These are phyloP conservation scores for Tetropium fuscum DNA, from an alignment of 2,888 invertebrate species.

Conservation along the genomic window DNA sequence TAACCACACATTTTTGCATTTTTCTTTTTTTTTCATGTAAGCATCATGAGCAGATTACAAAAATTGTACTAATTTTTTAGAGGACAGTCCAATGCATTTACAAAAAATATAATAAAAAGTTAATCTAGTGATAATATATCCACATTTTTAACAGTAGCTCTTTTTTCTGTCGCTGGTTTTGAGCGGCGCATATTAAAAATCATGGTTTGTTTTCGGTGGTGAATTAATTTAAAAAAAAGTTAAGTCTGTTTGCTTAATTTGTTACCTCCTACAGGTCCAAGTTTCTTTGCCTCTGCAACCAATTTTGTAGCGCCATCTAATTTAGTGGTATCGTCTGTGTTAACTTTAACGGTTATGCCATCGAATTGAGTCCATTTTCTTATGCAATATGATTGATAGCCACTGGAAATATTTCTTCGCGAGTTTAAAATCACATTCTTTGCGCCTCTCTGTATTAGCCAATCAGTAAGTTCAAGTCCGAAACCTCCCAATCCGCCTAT, in stretches of 20 bases:
- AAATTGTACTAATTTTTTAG: no score
- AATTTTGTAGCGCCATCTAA: slow-evolving; percentile 63
- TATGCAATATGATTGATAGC: slow-evolving; percentile 71
- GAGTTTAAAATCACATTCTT: slow-evolving; percentile 71
- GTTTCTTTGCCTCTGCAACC: slow-evolving; percentile 59
- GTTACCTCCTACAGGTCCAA: slow-evolving; percentile 71
- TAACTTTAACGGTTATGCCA: slow-evolving; percentile 62
- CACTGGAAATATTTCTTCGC: slow-evolving; percentile 69
- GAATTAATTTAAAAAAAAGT: no score
- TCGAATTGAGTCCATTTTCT: slow-evolving; percentile 44
- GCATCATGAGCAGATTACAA: no score
- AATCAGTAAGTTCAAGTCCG: slow-evolving; percentile 73
- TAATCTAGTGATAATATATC: not conserved
- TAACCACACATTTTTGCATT: no score
- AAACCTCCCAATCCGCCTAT: slow-evolving; percentile 76
- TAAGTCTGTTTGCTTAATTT: no score
- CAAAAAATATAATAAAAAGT: no score
- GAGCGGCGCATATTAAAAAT: no score
- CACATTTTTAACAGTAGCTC: not conserved
- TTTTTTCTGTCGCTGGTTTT: no score
- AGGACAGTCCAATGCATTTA: no score
- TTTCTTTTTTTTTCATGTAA: no score
- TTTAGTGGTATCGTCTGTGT: slow-evolving; percentile 62
- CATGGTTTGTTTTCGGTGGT: no score
- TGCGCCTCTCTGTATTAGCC: slow-evolving; percentile 73